A percentile compares a stretch with the other conserved stretches of the same genome.
phyloP scores from a whole-genome alignment of 2,888 invertebrate genomes.

The Meghimatium bilineatum region DNA sequence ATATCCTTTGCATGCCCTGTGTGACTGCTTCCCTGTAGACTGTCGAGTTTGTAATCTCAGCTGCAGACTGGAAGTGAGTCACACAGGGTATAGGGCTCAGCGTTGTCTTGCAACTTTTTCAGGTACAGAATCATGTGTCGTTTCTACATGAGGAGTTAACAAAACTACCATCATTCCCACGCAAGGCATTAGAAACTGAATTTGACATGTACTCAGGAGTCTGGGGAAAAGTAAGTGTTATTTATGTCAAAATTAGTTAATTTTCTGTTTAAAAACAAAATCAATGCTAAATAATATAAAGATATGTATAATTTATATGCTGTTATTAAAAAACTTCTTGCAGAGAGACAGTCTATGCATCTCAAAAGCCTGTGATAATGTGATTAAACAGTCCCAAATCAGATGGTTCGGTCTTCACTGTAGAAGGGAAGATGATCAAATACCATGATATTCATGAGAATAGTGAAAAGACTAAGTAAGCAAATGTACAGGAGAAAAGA shows the following conservation, averaged over 20 bases:
- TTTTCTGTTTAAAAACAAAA: too few species aligned
- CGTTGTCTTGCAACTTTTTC: constrained; percentile 54
- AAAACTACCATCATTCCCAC: constrained; percentile 97
- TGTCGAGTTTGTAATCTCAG: background rate
- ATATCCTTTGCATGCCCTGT: constrained; percentile 47
- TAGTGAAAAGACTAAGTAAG: too few species aligned
- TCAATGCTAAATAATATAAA: too few species aligned
- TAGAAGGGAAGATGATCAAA: too few species aligned
- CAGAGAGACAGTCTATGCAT: too few species aligned
- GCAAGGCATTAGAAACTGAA: constrained; percentile 97
- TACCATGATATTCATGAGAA: too few species aligned
- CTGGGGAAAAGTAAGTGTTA: constrained; percentile 84
- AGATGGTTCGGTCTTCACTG: too few species aligned
- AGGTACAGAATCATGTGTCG: constrained; percentile 97
- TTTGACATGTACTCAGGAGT: constrained; percentile 82
- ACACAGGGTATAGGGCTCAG: constrained; percentile 46
- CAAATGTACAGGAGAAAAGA: too few species aligned
- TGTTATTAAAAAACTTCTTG: too few species aligned
- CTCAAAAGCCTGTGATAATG: too few species aligned
- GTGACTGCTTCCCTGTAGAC: constrained; percentile 44
- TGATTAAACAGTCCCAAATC: too few species aligned
- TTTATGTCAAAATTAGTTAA: background rate
- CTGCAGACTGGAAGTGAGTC: constrained; percentile 38
- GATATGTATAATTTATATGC: too few species aligned
- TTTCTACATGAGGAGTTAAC: constrained; percentile 99